Conservation (phyloP, 30 jellyfish, hydroid and myxozoan genomes). For the Cassiopea andromeda region DNA sequence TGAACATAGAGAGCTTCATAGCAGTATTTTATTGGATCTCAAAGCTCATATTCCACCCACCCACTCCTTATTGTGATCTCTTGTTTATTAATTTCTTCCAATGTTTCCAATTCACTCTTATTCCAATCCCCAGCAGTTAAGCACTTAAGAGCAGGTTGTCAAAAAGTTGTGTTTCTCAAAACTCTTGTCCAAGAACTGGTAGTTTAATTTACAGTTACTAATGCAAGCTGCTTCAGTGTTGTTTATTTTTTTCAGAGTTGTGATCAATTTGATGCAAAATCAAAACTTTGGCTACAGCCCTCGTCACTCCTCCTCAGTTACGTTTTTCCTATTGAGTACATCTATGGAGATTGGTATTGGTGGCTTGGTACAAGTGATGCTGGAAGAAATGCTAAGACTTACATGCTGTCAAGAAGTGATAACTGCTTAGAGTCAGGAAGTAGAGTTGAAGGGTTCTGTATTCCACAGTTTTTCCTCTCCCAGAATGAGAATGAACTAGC, state of each 20-base stretch:
- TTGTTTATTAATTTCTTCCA: no score
- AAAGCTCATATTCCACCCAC: no score
- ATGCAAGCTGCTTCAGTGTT: not conserved
- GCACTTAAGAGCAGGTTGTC: no score
- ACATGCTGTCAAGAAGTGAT: constrained; percentile 1
- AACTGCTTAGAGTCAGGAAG: constrained; percentile 19
- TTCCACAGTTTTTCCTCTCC: constrained; percentile 28
- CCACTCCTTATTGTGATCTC: no score
- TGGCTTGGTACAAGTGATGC: constrained; percentile 14
- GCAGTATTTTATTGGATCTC: no score
- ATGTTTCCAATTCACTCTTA: no score
- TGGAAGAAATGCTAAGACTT: not conserved
- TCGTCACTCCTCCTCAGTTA: constrained; percentile 3
- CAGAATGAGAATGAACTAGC: not conserved
- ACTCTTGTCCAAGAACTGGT: not conserved
- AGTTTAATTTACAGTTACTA: not conserved
- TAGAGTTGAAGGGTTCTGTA: constrained; percentile 51
- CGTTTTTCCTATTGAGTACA: constrained; percentile 42
- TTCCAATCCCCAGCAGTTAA: no score
- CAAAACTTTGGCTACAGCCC: constrained; percentile 33
- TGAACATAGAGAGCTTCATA: no score
- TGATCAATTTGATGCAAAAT: constrained; percentile 19
- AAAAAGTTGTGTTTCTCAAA: no score
- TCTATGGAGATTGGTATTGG: constrained; percentile 48
- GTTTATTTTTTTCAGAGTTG: not conserved